Percentiles rank a stretch among this genome's conserved stretches.
phyloP scores from a whole-genome alignment of 1,140 invertebrate genomes.

The Drosophila kikkawai region DNA sequence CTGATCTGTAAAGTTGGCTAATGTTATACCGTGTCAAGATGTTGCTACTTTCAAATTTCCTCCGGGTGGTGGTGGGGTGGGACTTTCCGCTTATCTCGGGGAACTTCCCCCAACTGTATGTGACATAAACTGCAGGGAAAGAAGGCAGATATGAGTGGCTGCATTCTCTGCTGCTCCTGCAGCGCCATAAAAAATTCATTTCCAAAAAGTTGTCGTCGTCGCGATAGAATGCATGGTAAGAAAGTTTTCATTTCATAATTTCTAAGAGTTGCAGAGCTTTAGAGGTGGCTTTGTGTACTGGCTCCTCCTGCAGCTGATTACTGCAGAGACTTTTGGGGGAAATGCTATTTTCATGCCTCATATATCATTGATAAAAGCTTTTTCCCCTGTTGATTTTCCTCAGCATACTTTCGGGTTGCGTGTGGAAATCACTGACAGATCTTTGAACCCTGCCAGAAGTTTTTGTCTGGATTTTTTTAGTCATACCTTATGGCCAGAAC shows the following conservation, averaged over 20 bases:
- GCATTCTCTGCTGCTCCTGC: constrained; percentile 9
- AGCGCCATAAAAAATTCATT: constrained; percentile 69
- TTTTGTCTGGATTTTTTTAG: constrained; percentile 26
- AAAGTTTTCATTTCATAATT: constrained; percentile 56
- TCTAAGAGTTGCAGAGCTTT: constrained; percentile 24
- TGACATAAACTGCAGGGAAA: constrained; percentile 60
- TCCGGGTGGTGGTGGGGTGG: not conserved
- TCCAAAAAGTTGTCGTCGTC: constrained; percentile 47
- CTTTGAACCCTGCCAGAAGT: constrained; percentile 64
- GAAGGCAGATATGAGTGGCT: constrained; percentile 42
- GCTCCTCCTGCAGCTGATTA: constrained; percentile 32
- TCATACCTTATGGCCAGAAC: constrained; percentile 38
- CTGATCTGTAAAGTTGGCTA: constrained; percentile 24
- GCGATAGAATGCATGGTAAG: constrained; percentile 40
- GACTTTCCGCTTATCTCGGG: constrained; percentile 28
- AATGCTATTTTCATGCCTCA: constrained; percentile 39
- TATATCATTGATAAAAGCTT: constrained; percentile 55
- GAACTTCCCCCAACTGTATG: constrained; percentile 21
- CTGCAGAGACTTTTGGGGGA: constrained; percentile 12
- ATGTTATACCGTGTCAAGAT: constrained; percentile 40
- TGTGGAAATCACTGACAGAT: constrained; percentile 37
- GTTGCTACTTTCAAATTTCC: constrained; percentile 36
- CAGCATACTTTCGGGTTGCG: constrained; percentile 43
- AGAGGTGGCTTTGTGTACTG: constrained; percentile 26
- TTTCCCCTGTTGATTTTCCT: constrained; percentile 22